phyloP scores from a whole-genome alignment of 2,888 invertebrate genomes.

The Pristionchus fissidentatus region DNA sequence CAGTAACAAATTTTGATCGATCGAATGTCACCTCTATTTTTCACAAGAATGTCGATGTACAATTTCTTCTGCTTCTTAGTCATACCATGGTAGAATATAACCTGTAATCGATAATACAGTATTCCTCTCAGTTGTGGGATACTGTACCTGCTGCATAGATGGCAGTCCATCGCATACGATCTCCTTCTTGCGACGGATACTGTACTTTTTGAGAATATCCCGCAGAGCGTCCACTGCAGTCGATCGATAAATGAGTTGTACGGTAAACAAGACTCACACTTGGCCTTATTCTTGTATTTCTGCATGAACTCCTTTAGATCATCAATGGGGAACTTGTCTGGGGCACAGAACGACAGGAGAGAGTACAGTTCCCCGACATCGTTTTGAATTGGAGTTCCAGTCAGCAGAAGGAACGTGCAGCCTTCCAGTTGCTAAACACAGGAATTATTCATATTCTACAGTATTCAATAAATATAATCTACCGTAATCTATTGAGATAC shows the following conservation, averaged over 20 bases:
- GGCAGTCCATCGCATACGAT: conserved; percentile 74
- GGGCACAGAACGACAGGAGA: conserved; percentile 76
- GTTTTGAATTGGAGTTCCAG: conserved; percentile 78
- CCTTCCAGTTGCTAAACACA: not conserved
- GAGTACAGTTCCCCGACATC: conserved; percentile 77
- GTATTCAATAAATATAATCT: too few species aligned
- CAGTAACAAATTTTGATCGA: not conserved
- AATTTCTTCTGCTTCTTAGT: conserved; percentile 76
- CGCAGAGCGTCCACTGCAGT: conserved; percentile 70
- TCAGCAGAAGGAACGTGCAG: conserved; percentile 73
- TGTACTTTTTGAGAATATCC: conserved; percentile 74
- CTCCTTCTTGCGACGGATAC: conserved; percentile 76
- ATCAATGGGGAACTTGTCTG: conserved; percentile 70
- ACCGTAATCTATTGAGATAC: not conserved
- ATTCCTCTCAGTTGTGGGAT: not conserved
- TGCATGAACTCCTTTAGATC: conserved; percentile 70
- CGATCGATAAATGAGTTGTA: conserved; percentile 25
- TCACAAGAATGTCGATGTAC: conserved; percentile 77
- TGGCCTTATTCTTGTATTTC: not conserved
- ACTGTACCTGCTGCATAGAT: conserved; percentile 28
- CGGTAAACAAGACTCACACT: not conserved
- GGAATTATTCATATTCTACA: not conserved
- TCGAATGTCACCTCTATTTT: conserved; percentile 65
- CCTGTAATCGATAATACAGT: conserved; percentile 70
- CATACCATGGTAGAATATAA: conserved; percentile 77